A percentile compares a stretch with the other conserved stretches of the same genome.
These are phyloP conservation scores for Pholis gunnellus DNA, from an alignment of 2,113 vertebrate genomes.

Conservation along the genomic window DNA sequence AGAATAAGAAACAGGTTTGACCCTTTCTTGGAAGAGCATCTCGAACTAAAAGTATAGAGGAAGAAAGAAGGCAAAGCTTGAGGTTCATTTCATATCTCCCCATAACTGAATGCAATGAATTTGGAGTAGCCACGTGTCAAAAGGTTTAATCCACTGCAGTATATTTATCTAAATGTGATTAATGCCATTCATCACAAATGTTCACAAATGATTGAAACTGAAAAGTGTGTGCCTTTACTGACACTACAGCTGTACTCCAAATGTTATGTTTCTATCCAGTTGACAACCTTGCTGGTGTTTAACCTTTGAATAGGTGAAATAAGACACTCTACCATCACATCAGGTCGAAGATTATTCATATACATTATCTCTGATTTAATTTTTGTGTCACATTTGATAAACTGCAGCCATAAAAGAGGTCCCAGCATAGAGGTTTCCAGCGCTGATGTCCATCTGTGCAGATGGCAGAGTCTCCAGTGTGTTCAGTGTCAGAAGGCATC, in stretches of 20 bases:
- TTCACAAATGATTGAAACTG: slow-evolving; percentile 2
- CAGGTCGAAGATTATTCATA: slow-evolving; percentile 19
- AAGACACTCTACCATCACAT: slow-evolving; percentile 1
- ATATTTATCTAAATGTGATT: slow-evolving; percentile 3
- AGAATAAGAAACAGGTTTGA: slow-evolving; percentile 38
- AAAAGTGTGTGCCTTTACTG: not conserved
- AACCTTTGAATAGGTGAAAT: not conserved
- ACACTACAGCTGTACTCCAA: not conserved
- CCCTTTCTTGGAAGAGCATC: slow-evolving; percentile 28
- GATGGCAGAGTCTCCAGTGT: slow-evolving; percentile 55
- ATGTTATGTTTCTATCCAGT: not conserved
- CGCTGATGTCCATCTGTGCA: slow-evolving; percentile 58
- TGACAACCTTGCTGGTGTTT: slow-evolving; percentile 18
- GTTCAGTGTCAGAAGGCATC: slow-evolving; percentile 60
- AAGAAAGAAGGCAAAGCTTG: slow-evolving; percentile 15
- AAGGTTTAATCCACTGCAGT: slow-evolving; percentile 4
- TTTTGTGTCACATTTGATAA: slow-evolving; percentile 33
- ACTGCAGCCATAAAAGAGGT: slow-evolving; percentile 44
- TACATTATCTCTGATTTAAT: slow-evolving; percentile 28
- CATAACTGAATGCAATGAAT: slow-evolving; percentile 20
- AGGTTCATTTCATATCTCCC: slow-evolving; percentile 29
- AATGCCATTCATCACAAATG: not conserved
- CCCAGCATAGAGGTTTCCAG: slow-evolving; percentile 57
- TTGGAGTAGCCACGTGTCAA: slow-evolving; percentile 22
- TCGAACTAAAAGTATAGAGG: slow-evolving; percentile 19